Percentiles rank a stretch among this genome's conserved stretches.
These are phyloP conservation scores for Poeciliopsis retropinna DNA, from an alignment of 2,113 vertebrate species.

Conservation along the genomic window DNA sequence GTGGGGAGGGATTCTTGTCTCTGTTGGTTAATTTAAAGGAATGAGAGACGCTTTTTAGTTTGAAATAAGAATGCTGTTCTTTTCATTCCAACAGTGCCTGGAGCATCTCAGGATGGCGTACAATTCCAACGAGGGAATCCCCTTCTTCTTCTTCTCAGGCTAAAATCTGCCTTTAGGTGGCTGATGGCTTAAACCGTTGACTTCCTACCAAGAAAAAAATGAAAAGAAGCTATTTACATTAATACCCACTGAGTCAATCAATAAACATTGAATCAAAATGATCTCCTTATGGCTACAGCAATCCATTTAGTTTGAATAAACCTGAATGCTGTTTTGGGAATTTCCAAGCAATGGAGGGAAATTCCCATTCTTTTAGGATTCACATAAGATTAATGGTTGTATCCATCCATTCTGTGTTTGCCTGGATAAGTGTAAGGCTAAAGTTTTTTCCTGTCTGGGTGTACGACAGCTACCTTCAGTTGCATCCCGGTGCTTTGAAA, in stretches of 20 bases:
- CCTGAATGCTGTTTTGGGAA: conserved; percentile 67
- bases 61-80: conserved; percentile 64
- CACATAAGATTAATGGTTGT: conserved; percentile 74
- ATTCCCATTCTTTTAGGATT: conserved; percentile 80
- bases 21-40: conserved; percentile 47
- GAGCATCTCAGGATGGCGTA: conserved; percentile 53
- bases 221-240: neutral
- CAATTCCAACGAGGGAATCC: conserved; percentile 50
- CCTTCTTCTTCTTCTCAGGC: conserved; percentile 22
- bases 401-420: conserved; percentile 64
- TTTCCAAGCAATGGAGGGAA: conserved; percentile 77
- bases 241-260: conserved; percentile 19
- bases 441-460: conserved; percentile 44
- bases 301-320: conserved; percentile 47
- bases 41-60: conserved; percentile 50
- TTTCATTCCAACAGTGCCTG: conserved; percentile 59
- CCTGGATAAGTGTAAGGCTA: conserved; percentile 56
- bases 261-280: conserved; percentile 32
- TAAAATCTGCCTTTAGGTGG: conserved; percentile 26
- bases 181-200: conserved; percentile 27
- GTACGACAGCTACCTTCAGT: conserved; percentile 14
- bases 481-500: conserved; percentile 53
- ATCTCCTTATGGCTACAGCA: conserved; percentile 38
- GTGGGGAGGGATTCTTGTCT: conserved; percentile 2
- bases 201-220: conserved; percentile 6